Evolutionary conservation across 2,888 invertebrate genomes (phyloP).

Genomic region (Brachyopa scutellaris): DNA sequence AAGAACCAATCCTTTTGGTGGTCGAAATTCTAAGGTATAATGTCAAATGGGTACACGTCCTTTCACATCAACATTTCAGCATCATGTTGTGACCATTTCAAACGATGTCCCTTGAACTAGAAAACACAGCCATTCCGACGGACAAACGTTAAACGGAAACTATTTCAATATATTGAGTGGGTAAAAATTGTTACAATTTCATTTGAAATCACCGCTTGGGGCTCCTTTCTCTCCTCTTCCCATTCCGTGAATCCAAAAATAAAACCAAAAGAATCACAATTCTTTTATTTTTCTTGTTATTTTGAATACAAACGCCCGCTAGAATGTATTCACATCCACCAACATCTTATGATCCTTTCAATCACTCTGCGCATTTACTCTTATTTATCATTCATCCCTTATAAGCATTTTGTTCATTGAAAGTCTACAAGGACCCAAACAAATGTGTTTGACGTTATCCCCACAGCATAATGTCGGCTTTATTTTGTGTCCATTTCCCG

Average conservation of each 20-base stretch:
- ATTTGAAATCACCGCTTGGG: background rate
- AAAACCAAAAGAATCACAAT: too few relatives aligned
- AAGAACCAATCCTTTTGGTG: too few relatives aligned
- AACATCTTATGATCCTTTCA: conserved; percentile 52
- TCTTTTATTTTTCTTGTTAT: background rate
- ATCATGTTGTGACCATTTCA: background rate
- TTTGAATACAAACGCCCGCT: background rate
- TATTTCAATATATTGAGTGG: background rate
- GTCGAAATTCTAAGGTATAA: too few relatives aligned
- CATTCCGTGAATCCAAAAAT: too few relatives aligned
- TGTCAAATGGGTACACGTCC: too few relatives aligned
- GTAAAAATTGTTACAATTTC: conserved; percentile 1
- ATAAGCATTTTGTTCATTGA: conserved; percentile 33
- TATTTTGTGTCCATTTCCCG: conserved; percentile 58
- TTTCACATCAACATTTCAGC: background rate
- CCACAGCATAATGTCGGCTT: conserved; percentile 48
- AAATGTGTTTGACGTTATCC: conserved; percentile 52
- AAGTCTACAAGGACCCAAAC: conserved; percentile 41
- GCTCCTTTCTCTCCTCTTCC: too few relatives aligned
- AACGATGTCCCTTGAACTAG: background rate
- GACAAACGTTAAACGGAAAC: background rate
- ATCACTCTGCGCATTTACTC: conserved; percentile 48
- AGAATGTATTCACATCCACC: conserved; percentile 23
- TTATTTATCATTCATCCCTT: conserved; percentile 52
- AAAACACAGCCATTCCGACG: background rate